phyloP scores from a whole-genome alignment of 2,113 vertebrate genomes.

The Scytalopus superciliaris region DNA sequence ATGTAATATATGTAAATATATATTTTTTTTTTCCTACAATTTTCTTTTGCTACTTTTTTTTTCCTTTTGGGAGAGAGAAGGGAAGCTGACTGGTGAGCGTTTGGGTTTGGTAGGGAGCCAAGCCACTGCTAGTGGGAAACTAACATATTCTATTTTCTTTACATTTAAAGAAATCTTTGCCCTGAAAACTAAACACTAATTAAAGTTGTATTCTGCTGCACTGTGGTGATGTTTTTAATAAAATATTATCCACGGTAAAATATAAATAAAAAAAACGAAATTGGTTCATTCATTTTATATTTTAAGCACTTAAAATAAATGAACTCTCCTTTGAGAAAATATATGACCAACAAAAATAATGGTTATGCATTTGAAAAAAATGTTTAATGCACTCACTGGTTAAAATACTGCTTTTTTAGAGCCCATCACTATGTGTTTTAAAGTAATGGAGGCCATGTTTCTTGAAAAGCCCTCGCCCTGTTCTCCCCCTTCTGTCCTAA shows the following conservation, averaged over 20 bases:
- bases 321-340: conserved; percentile 74
- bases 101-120: too few relatives aligned
- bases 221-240: conserved; percentile 61
- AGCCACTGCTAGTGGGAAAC: too few relatives aligned
- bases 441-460: conserved; percentile 60
- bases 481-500: neutral
- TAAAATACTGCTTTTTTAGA: conserved; percentile 73
- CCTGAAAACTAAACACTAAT: conserved; percentile 46
- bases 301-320: conserved; percentile 74
- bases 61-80: too few relatives aligned
- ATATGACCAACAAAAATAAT: conserved; percentile 76
- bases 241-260: conserved; percentile 69
- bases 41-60: too few relatives aligned
- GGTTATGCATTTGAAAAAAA: conserved; percentile 72
- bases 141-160: conserved; percentile 19
- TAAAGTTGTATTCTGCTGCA: conserved; percentile 50
- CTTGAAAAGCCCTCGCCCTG: neutral
- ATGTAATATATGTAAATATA: too few relatives aligned
- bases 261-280: conserved; percentile 74
- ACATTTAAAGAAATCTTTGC: conserved; percentile 22
- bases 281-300: conserved; percentile 69
- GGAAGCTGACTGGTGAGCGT: too few relatives aligned
- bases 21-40: too few relatives aligned
- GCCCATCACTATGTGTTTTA: conserved; percentile 54
- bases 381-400: conserved; percentile 71